Evolutionary conservation across 2,888 invertebrate genomes (phyloP), one percentile per base, ranked within the genome.

Genomic region (Cerceris rybyensis): DNA sequence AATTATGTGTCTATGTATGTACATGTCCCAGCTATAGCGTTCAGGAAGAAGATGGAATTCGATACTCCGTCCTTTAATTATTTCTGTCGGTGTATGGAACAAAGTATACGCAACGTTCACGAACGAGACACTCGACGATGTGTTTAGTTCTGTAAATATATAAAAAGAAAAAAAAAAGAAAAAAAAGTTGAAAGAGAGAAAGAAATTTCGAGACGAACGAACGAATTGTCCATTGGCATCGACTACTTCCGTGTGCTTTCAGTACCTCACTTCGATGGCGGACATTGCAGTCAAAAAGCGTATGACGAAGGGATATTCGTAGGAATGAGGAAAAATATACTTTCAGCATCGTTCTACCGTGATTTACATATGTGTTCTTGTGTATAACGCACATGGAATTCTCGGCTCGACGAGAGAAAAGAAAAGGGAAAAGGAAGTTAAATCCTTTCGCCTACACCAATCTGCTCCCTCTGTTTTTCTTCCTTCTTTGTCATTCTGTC

Each of bases 391-490:
- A 66, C 52, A 66, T 58, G 63, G 46, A 16, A 70, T 64, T 74
- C 64, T 60, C 74, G n/a, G 54, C 43, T 52, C 67, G 17, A 69
- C 68, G 63, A 70, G 16, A 42, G 13, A 63, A 41, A 52, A 43
- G 42, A 16, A 43, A 71, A n/a, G 52, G 59, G 60, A 57, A 68
- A 72, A 70, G 70, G 71, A 78, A 72, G 61, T 70, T 50, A 75
- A 75, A 84, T 63, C 54, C 64, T 63, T 63, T 67, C 59, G 60
- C 70, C 74, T 67, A 80, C 69, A 80, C 69, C 63, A 65, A 75
- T 72, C 68, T 70, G 66, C 75, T 77, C 80, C 77, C 60, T 69
- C 75, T 76, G 42, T 73, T 77, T 72, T 68, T 60, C 58, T 46
- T 72, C 57, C 57, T 49, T 67, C 50, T 79, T 28, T 60, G n/a